Evolutionary conservation across 2,113 vertebrate genomes (phyloP).

Genomic region (Thamnaconus septentrionalis): DNA sequence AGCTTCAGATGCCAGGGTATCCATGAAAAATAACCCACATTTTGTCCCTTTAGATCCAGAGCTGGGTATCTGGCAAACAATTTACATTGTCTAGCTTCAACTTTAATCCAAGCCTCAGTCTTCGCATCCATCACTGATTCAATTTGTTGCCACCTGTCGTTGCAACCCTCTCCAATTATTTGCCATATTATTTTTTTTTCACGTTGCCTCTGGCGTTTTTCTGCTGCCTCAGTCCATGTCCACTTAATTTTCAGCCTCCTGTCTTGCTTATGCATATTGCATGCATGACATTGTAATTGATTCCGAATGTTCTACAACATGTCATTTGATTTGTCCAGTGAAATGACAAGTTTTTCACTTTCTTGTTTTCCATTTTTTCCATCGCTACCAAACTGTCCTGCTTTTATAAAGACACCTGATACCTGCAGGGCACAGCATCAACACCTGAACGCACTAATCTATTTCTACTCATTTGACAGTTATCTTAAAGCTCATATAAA

Average conservation of each 20-base stretch:
- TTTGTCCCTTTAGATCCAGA: conserved; percentile 27
- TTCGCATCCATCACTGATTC: conserved; percentile 34
- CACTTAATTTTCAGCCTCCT: background rate
- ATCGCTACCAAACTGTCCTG: background rate
- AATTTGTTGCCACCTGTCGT: conserved; percentile 1
- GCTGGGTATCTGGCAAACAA: conserved; percentile 26
- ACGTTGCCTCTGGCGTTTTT: conserved; percentile 2
- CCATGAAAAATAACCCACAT: conserved; percentile 22
- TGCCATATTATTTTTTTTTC: conserved; percentile 54
- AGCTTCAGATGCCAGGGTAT: conserved; percentile 18
- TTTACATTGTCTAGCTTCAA: conserved; percentile 21
- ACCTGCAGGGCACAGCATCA: no score
- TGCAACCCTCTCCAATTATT: conserved; percentile 42
- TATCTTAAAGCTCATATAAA: no score
- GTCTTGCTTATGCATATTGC: no score
- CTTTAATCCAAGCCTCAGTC: conserved; percentile 37
- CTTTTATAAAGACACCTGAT: no score
- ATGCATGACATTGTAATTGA: no score
- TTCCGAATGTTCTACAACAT: no score
- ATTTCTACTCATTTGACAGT: no score
- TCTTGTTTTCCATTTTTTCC: conserved; percentile 11
- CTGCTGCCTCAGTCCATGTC: conserved; percentile 11
- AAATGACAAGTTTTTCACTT: background rate
- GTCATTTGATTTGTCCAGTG: no score
- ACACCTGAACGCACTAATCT: no score